Conservation (phyloP, 1,140 invertebrate genomes). For the Mactra quadrangularis region DNA sequence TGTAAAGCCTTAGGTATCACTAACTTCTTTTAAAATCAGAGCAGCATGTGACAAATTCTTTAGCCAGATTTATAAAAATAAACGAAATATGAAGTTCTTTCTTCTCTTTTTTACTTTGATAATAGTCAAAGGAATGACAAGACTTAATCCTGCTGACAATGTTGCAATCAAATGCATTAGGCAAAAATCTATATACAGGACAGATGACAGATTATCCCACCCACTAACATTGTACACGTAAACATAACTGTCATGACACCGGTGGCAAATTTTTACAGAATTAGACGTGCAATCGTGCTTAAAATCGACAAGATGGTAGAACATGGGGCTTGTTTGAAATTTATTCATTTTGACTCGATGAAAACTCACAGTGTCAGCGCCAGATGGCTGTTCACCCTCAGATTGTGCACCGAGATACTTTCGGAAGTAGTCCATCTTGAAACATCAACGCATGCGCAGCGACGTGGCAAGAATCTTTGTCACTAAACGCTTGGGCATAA, state of each 20-base stretch:
- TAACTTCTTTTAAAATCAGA: too few relatives aligned
- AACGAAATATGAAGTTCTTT: too few relatives aligned
- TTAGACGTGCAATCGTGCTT: background rate
- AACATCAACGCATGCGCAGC: conserved; percentile 77
- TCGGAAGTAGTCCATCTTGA: conserved; percentile 82
- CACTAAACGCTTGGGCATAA: conserved; percentile 12
- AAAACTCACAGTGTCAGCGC: conserved; percentile 91
- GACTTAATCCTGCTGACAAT: too few relatives aligned
- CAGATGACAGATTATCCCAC: conserved; percentile 15
- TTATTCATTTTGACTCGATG: background rate
- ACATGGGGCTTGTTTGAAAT: background rate
- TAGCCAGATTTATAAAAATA: too few relatives aligned
- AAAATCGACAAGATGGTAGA: background rate
- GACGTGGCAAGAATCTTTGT: conserved; percentile 69
- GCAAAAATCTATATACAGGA: too few relatives aligned
- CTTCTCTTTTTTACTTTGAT: too few relatives aligned
- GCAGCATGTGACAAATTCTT: too few relatives aligned
- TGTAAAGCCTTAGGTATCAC: too few relatives aligned
- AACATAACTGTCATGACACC: background rate
- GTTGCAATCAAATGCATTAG: too few relatives aligned
- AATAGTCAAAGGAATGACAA: too few relatives aligned
- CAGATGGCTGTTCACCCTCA: conserved; percentile 89
- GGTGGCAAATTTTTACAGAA: background rate
- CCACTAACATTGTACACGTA: conserved; percentile 19
- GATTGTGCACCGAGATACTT: conserved; percentile 89